Conservation (phyloP, 2,888 invertebrate genomes). For the Sphaerophoria taeniata region DNA sequence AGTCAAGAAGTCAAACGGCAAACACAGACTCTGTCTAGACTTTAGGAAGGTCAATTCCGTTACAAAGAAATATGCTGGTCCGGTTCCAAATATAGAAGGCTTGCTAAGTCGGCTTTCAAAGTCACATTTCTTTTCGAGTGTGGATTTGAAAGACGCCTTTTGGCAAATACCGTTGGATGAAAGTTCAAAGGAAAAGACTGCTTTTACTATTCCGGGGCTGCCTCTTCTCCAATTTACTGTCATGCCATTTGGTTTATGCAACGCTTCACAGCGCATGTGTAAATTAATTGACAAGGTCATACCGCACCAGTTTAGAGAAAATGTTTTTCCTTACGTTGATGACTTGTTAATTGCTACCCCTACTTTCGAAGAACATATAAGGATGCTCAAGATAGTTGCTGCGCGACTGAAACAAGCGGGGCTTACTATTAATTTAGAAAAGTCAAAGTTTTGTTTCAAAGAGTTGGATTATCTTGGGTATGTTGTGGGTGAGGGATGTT, state of each 20-base stretch:
- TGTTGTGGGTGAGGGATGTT: too few relatives aligned
- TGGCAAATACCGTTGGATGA: slow-evolving; percentile 2
- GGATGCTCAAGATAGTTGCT: too few relatives aligned
- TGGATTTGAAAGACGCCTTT: background rate
- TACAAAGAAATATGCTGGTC: slow-evolving; percentile 3
- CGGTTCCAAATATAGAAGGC: slow-evolving; percentile 1
- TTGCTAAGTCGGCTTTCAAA: slow-evolving; percentile 3
- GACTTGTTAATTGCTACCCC: background rate
- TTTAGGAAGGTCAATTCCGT: slow-evolving; percentile 11
- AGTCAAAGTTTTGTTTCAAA: too few relatives aligned
- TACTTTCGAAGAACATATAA: background rate
- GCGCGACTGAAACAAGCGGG: too few relatives aligned
- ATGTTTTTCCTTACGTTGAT: slow-evolving; percentile 5
- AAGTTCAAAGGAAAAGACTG: background rate
- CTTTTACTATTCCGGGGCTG: too few relatives aligned
- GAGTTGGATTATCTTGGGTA: too few relatives aligned
- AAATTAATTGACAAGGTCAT: background rate
- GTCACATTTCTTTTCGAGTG: background rate
- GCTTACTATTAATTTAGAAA: too few relatives aligned
- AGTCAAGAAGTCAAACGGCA: background rate
- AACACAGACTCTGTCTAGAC: background rate
- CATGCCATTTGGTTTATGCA: slow-evolving; percentile 9
- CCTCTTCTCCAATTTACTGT: background rate
- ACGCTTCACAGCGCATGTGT: slow-evolving; percentile 8
- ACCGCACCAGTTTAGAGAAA: background rate